These are phyloP conservation scores for Rhabdophis nuchalis DNA, from an alignment of 2,797 vertebrate species.

Conservation along the genomic window DNA sequence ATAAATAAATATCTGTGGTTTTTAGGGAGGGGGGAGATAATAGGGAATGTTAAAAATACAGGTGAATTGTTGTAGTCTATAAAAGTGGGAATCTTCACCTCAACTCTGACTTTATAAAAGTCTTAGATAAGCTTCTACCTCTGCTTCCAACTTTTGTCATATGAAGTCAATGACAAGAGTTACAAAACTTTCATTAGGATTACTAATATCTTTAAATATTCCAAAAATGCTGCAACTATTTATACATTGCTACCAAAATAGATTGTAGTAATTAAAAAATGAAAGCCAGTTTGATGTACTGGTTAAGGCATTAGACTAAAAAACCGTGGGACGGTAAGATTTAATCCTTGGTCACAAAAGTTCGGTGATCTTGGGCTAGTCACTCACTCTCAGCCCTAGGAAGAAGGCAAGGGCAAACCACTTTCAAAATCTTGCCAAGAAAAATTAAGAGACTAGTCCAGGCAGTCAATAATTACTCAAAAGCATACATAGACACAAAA, in stretches of 20 bases:
- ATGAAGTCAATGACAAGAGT: background rate
- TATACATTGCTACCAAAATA: background rate
- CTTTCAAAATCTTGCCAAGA: background rate
- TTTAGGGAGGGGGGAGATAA: background rate
- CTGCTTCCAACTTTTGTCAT: background rate
- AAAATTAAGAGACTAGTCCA: background rate
- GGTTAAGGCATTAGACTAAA: background rate
- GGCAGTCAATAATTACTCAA: background rate
- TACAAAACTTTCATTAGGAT: background rate
- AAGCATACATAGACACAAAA: background rate
- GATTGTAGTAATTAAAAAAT: background rate
- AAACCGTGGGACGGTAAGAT: background rate
- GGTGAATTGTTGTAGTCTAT: background rate
- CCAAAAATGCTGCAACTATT: background rate
- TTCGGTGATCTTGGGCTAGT: background rate
- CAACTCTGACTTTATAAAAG: background rate
- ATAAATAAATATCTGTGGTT: too few relatives aligned
- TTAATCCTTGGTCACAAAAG: background rate
- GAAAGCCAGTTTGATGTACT: background rate
- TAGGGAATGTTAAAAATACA: background rate
- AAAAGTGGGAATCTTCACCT: background rate
- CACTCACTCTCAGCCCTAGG: background rate
- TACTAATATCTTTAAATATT: background rate
- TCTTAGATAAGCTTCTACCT: background rate
- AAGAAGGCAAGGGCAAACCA: background rate